Evolutionary conservation across 2,113 vertebrate genomes (phyloP).

Genomic region (Empidonax traillii): DNA sequence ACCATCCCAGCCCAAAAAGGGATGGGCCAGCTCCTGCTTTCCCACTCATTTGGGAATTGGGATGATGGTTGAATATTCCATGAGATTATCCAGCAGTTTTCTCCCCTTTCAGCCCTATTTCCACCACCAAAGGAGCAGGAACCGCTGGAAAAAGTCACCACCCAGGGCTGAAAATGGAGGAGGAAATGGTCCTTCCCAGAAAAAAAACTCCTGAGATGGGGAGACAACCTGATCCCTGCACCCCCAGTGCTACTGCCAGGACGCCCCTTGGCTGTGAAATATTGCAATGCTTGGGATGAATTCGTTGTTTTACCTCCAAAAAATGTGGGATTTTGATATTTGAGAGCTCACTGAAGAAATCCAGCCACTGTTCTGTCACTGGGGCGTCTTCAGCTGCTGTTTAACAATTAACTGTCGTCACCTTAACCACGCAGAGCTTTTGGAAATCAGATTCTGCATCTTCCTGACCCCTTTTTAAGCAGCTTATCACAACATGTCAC

Average conservation of each 20-base stretch:
- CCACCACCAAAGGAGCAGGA: background rate
- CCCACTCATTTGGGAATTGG: fast-evolving
- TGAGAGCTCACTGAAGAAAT: background rate
- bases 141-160: background rate
- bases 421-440: background rate
- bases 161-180: background rate
- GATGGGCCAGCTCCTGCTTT: background rate
- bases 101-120: background rate
- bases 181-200: background rate
- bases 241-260: no score
- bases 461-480: background rate
- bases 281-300: background rate
- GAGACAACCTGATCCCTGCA: background rate
- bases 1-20: background rate
- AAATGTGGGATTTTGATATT: background rate
- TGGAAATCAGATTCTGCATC: background rate
- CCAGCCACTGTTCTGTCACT: fast-evolving
- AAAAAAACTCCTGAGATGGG: background rate
- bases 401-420: background rate
- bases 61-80: background rate
- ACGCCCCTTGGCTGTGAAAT: no score
- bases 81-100: background rate
- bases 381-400: background rate
- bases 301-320: background rate
- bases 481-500: conserved; percentile 6